Evolutionary conservation across 2,113 vertebrate species (phyloP), one percentile per base, ranked within the genome.

Genomic region (Pachyramphus minor): DNA sequence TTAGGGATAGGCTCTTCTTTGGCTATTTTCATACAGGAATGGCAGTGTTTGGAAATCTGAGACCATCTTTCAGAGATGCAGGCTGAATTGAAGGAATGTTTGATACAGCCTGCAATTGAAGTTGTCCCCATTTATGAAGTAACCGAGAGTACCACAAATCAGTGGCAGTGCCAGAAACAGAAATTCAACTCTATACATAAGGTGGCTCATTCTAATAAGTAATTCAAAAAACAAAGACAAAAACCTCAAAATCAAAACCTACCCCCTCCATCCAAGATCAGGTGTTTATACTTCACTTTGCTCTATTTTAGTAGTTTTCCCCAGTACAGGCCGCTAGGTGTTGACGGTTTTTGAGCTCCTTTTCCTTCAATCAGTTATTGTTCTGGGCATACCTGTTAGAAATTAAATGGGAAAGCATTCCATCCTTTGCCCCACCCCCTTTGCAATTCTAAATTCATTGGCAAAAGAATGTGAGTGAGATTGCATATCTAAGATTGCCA

Each of bases 401-500:
- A 94, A 94, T 84, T 56, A 89, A 95, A 74, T 53, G 37, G 18
- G 27, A 75, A 89, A 66, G 20, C 15, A 23, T 91, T 69, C 16
- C 33, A 6, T 64, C 14, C 19, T 87, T 87, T 86, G 45, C 9
- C 27, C 23, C 8, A 22, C 6, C 6, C 6, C 18, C 2, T 39
- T 93, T 89, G 31, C 59, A 68, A 67, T 92, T 92, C 64, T 74
- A 87, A 92, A 83, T 79, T 87, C 42, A 62, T 37, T 45, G 78
- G n/a, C 21, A 89, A 73, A 90, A 84, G 66, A 42, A 45, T 56
- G 49, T 68, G 63, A 45, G 47, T 67, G 69, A 95, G 83, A 73
- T 68, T 60, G 24, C 25, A 2, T 42, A 53, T 77, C 17, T 75
- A 89, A 90, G 71, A 76, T 79, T 96, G 77, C 52, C n/a, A 24